These are phyloP conservation scores for Monodelphis domestica DNA, from an alignment of 2,797 vertebrate genomes.

Conservation along the genomic window DNA sequence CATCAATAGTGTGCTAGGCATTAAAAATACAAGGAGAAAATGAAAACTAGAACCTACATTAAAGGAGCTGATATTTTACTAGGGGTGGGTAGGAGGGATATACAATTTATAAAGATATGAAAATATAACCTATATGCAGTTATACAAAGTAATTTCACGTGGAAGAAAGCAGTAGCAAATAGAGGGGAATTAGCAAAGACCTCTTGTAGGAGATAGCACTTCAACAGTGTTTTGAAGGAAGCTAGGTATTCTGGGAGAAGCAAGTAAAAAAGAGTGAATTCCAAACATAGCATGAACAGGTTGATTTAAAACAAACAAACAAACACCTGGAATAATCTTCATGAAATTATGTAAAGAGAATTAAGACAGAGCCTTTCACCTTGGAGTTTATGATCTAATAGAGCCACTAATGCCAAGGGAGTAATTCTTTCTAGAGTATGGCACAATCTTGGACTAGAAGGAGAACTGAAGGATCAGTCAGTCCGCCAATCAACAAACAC, in stretches of 20 bases:
- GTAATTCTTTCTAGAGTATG: slow-evolving; percentile 41
- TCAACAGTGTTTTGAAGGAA: not conserved
- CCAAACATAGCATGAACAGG: no score
- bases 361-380: slow-evolving; percentile 13
- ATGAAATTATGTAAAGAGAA: slow-evolving; percentile 9
- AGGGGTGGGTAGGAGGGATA: not conserved
- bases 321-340: no score
- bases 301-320: no score
- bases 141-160: not conserved
- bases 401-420: slow-evolving; percentile 1
- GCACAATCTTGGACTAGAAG: not conserved
- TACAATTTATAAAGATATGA: not conserved
- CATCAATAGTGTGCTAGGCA: not conserved
- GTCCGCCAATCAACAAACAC: not conserved
- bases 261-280: not conserved
- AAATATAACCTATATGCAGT: not conserved
- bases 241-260: not conserved
- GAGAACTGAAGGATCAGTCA: slow-evolving; percentile 3
- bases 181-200: not conserved
- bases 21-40: not conserved
- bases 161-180: not conserved
- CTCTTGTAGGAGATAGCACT: not conserved
- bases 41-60: not conserved
- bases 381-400: slow-evolving; percentile 35
- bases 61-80: not conserved